Evolutionary conservation across 2,888 invertebrate genomes (phyloP).

Genomic region (Rhingia rostrata): DNA sequence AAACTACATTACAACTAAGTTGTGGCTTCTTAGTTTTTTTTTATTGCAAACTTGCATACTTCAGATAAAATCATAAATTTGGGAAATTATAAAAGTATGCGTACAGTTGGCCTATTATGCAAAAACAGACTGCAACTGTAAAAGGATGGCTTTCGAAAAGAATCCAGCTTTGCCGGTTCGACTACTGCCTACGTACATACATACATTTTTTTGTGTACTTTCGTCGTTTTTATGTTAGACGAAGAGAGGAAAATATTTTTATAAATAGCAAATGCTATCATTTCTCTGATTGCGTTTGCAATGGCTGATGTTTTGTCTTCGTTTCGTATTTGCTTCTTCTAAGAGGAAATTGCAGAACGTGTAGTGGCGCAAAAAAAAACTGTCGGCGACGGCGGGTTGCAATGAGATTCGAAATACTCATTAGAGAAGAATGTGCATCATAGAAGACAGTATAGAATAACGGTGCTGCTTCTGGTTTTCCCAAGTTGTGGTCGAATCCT

Average conservation of each 20-base stretch:
- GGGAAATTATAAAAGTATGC: not conserved
- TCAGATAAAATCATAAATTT: slow-evolving; percentile 2
- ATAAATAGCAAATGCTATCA: slow-evolving; percentile 74
- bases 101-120: not conserved
- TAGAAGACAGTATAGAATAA: slow-evolving; percentile 23
- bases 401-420: slow-evolving; percentile 65
- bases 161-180: slow-evolving; percentile 45
- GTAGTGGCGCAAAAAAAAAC: not conserved
- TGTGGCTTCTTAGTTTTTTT: not conserved
- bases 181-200: slow-evolving; percentile 30
- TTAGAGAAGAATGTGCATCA: slow-evolving; percentile 70
- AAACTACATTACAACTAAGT: slow-evolving; percentile 32
- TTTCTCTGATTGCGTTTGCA: slow-evolving; percentile 29
- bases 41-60: slow-evolving; percentile 1
- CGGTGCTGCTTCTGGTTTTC: not conserved
- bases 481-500: slow-evolving; percentile 5
- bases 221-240: slow-evolving; percentile 24
- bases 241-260: slow-evolving; percentile 34
- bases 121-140: not conserved
- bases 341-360: not conserved
- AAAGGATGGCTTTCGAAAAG: slow-evolving; percentile 15
- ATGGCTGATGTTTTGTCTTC: not conserved
- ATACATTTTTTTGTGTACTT: slow-evolving; percentile 10
- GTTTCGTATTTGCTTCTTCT: slow-evolving; percentile 23
- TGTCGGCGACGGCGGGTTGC: not conserved